These are phyloP conservation scores for Pandemis corylana DNA, from an alignment of 2,888 invertebrate species.

Conservation along the genomic window DNA sequence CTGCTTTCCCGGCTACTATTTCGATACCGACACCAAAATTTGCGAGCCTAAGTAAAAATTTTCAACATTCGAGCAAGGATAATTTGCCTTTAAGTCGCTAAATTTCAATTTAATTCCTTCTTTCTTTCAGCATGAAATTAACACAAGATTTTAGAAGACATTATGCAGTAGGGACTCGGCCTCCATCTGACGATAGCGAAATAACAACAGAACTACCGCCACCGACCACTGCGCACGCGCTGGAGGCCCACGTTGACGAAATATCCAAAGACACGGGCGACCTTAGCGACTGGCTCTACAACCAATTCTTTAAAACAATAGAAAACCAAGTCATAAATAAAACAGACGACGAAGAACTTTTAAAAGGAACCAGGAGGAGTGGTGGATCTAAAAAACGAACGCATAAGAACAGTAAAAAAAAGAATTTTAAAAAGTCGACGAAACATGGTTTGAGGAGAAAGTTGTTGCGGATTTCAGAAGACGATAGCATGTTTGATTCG, in stretches of 20 bases:
- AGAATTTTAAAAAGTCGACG: conserved; percentile 52
- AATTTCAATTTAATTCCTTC: not conserved
- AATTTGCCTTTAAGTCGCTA: not conserved
- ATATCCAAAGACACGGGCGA: conserved; percentile 69
- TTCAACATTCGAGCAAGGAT: not conserved
- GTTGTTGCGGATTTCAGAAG: conserved; percentile 68
- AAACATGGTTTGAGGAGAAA: conserved; percentile 61
- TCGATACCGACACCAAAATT: conserved; percentile 76
- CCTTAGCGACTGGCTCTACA: conserved; percentile 77
- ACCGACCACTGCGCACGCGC: conserved; percentile 48
- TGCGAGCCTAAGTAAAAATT: conserved; percentile 73
- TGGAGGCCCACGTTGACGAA: conserved; percentile 60
- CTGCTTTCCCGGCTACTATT: conserved; percentile 78
- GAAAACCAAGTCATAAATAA: conserved; percentile 76
- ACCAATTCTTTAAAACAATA: conserved; percentile 78
- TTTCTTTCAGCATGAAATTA: conserved; percentile 66
- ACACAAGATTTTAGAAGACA: conserved; percentile 59
- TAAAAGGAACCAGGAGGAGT: conserved; percentile 59
- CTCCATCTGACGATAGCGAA: conserved; percentile 5
- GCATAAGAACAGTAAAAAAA: conserved; percentile 47
- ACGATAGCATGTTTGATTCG: conserved; percentile 73
- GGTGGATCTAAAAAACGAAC: conserved; percentile 44
- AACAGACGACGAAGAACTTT: conserved; percentile 54
- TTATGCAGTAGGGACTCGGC: conserved; percentile 39
- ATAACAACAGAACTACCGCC: conserved; percentile 44